Base-by-base conservation (phyloP, 2,113 vertebrate species). In the Eudyptes chrysolophus region DNA sequence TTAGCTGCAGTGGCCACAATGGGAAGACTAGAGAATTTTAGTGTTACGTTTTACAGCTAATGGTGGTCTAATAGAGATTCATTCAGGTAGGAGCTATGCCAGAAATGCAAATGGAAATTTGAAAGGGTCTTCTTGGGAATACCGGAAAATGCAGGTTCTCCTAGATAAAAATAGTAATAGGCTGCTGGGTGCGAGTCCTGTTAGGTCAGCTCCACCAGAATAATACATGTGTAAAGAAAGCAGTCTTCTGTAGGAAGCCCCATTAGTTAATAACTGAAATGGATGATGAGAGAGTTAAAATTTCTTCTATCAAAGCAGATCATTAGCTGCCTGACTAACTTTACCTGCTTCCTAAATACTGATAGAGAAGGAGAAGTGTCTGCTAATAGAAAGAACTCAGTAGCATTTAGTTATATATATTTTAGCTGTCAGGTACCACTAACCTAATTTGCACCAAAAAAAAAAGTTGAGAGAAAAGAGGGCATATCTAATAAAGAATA, bases 291-390 rank as follows among this genome's bases (percentile, higher is more conserved):
- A 78, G 36, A 64, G 64, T 54, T 78, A 36, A 71, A 65, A 79
- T 71, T 68, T 55, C 64, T 94, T 89, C 8, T 7, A 14, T 78
- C 38, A 71, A 81, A 82, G 80, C 80, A 75, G 38, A 21, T 84
- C 48, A 24, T 93, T 96, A 93, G 38, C 72, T 87, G 36, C 79
- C 71, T 95, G 90, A 62, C 89, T 81, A 87, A 87, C 76, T 93
- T 86, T 14, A 27, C 38, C 57, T 80, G 40, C 38, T 79, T 80
- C 32, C 29, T 51, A 82, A 30, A 51, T 60, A n/a, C 64, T 70
- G 62, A 49, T 15, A 38, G 85, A 74, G 48, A 87, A 40, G 26
- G 85, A 77, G 48, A 87, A 36, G 26, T 65, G n/a, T 68, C 80
- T 75, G 44, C 66, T 55, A 25, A n/a, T n/a, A 75, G 87, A 40